Evolutionary conservation across 2,797 vertebrate genomes (phyloP), one percentile per base, ranked within the genome.

Genomic region (Natrix natrix): DNA sequence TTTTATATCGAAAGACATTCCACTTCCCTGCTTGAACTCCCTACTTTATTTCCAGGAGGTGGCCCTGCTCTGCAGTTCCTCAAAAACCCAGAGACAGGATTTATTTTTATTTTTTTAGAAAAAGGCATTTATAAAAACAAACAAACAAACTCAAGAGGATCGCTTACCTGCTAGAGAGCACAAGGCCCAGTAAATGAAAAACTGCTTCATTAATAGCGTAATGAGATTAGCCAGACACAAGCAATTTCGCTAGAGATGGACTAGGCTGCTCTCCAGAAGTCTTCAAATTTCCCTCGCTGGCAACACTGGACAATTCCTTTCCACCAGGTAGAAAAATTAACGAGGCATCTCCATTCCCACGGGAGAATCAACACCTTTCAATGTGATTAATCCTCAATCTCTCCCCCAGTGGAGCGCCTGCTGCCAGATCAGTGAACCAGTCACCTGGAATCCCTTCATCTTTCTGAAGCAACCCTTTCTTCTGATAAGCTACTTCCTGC

Each of bases 161-260:
- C 16, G 95, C 97, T 97, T 90, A 97, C 97, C 96, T 0, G 94
- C 26, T 92, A 92, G 94, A 12, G 95, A 93, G 91, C 94, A 94
- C 1, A 57, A 90, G 8, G 90, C 90, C 95, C 94, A 93, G 91
- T 92, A 6, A 69, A 92, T 0, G 93, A 95, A 94, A 13, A 95
- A 0, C 6, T 16, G 66, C 96, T 96, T 97, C 97, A 97, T 97
- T 95, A 96, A 96, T 74, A 17, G 0, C 60, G 78, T 5, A 0
- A 86, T 86, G 14, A 57, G 74, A 93, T 12, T 87, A 48, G 90
- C 94, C 87, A 87, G 7, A 59, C 61, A 20, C 37, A 89, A 93
- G 87, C 16, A 5, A 37, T 0, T 10, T 61, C 43, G 91, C n/a
- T 92, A 7, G n/a, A 0, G 4, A 13, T 78, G 59, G 54, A 90